phyloP scores from a whole-genome alignment of 2,888 invertebrate species.

The Steinernema hermaphroditum region DNA sequence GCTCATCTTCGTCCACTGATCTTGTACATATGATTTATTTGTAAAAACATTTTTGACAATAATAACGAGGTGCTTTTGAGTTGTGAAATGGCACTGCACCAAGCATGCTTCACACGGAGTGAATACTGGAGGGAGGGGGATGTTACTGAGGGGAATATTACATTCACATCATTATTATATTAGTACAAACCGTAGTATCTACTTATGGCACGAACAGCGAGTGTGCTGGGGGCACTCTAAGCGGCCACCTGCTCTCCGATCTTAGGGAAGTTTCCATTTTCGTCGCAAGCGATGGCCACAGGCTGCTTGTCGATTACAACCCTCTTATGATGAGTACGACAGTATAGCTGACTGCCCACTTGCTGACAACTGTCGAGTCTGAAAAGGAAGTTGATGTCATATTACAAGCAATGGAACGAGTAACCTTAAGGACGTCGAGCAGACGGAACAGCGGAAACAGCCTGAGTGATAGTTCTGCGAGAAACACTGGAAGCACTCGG shows the following conservation, averaged over 20 bases:
- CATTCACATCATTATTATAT: background rate
- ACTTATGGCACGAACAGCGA: background rate
- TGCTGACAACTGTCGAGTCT: slow-evolving; percentile 24
- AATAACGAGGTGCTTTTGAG: background rate
- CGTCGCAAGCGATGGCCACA: background rate
- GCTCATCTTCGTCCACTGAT: slow-evolving; percentile 3
- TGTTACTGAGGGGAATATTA: background rate
- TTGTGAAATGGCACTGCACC: background rate
- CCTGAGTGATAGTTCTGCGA: slow-evolving; percentile 50
- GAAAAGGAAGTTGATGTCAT: background rate
- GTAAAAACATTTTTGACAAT: background rate
- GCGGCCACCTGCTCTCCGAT: background rate
- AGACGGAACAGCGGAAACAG: slow-evolving; percentile 53
- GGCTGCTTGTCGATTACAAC: slow-evolving; percentile 23
- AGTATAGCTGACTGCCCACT: slow-evolving; percentile 3
- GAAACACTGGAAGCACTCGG: slow-evolving; percentile 55
- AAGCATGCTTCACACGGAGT: slow-evolving; percentile 11
- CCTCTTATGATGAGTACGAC: slow-evolving; percentile 1
- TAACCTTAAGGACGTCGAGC: slow-evolving; percentile 52
- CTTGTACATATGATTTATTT: slow-evolving; percentile 29
- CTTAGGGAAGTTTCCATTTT: slow-evolving; percentile 14
- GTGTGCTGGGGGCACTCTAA: background rate
- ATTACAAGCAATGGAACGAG: background rate
- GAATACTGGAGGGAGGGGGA: background rate
- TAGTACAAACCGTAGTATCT: no score